These are phyloP conservation scores for Lepeophtheirus nordmannii DNA, from an alignment of 2,888 invertebrate species.

Conservation along the genomic window DNA sequence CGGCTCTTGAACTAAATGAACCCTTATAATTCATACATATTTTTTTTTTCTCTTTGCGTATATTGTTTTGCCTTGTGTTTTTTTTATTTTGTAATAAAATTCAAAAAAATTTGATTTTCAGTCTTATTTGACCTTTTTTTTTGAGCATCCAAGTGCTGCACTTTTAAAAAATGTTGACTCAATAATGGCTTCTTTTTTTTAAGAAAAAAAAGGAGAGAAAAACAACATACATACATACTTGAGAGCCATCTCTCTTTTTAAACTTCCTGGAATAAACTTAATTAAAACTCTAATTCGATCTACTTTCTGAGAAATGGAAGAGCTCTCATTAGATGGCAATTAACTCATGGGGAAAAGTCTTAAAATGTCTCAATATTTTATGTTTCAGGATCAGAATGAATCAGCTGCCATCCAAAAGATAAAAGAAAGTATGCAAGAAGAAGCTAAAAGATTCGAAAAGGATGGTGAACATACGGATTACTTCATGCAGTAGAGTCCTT, in stretches of 20 bases:
- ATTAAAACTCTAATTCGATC: too few relatives aligned
- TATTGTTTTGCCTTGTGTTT: too few relatives aligned
- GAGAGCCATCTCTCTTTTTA: too few relatives aligned
- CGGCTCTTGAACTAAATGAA: neutral
- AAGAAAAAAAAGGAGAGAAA: too few relatives aligned
- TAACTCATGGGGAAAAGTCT: too few relatives aligned
- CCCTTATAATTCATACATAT: neutral
- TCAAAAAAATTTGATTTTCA: conserved; percentile 27
- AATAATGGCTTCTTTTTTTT: too few relatives aligned
- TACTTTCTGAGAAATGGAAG: too few relatives aligned
- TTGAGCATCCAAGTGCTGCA: too few relatives aligned
- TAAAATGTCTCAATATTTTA: neutral
- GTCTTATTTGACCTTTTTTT: neutral
- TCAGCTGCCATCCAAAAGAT: conserved; percentile 99
- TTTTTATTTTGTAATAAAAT: conserved; percentile 31
- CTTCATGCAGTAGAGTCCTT: conserved; percentile 71
- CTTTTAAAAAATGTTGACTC: too few relatives aligned
- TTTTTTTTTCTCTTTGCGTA: conserved; percentile 32
- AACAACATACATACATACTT: too few relatives aligned
- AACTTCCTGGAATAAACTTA: too few relatives aligned
- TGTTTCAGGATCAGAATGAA: conserved; percentile 65
- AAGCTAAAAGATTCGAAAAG: conserved; percentile 96
- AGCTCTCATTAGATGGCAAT: too few relatives aligned
- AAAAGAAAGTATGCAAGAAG: conserved; percentile 99
- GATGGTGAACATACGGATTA: conserved; percentile 92